Evolutionary conservation across 2,888 invertebrate species (phyloP).

Genomic region (Dinocampus coccinellae): DNA sequence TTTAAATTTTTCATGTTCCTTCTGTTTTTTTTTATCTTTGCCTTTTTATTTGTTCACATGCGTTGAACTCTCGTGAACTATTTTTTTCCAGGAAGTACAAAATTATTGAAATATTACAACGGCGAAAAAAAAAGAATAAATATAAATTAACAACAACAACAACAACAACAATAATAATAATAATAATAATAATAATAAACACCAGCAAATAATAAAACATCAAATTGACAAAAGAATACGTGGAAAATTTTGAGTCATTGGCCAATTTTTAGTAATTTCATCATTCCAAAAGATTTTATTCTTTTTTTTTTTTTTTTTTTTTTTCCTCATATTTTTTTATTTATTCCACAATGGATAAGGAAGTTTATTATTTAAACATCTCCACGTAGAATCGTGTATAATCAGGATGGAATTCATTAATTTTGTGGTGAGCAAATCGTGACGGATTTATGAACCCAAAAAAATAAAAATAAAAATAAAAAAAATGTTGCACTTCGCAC

Average conservation of each 20-base stretch:
- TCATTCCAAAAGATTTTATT: not conserved
- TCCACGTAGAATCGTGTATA: not conserved
- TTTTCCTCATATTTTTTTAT: not conserved
- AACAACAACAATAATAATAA: no score
- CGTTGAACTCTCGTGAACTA: not conserved
- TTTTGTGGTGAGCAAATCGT: conserved; percentile 29
- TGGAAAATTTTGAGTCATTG: not conserved
- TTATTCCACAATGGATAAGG: not conserved
- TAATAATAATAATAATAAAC: not conserved
- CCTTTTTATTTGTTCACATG: not conserved
- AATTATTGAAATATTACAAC: not conserved
- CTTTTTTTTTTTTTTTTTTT: not conserved
- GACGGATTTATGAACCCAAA: conserved; percentile 19
- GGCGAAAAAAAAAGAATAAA: not conserved
- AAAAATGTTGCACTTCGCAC: conserved; percentile 28
- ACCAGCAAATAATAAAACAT: not conserved
- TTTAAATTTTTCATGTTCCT: no score
- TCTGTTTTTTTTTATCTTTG: not conserved
- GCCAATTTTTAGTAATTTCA: not conserved
- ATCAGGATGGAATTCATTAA: conserved; percentile 15
- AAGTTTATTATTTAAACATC: conserved; percentile 10
- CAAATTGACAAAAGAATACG: not conserved
- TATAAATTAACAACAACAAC: no score
- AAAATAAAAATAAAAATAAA: conserved; percentile 22
- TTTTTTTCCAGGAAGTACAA: not conserved